phyloP scores from a whole-genome alignment of 2,888 invertebrate genomes.

The Yponomeuta malinellus region DNA sequence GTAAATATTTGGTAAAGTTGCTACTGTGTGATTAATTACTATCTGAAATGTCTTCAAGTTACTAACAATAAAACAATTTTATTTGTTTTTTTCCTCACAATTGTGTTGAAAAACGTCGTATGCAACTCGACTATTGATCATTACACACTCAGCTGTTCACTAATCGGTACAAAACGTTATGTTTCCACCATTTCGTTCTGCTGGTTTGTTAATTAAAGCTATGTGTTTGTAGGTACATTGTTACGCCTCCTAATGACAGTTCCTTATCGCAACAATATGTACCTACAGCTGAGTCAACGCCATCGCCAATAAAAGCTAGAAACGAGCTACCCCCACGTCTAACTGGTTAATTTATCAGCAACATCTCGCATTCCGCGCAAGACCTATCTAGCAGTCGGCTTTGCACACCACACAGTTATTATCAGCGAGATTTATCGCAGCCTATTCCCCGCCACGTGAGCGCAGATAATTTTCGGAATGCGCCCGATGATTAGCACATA shows the following conservation, averaged over 20 bases:
- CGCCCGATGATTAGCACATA: not conserved
- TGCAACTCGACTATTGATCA: too few relatives aligned
- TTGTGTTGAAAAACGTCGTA: too few relatives aligned
- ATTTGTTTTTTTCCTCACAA: too few relatives aligned
- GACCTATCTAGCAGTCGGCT: slow-evolving; percentile 40
- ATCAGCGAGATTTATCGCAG: slow-evolving; percentile 48
- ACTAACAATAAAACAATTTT: too few relatives aligned
- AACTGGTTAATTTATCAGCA: slow-evolving; percentile 39
- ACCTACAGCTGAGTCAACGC: not conserved
- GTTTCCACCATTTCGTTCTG: too few relatives aligned
- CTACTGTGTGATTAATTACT: too few relatives aligned
- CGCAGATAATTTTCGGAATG: slow-evolving; percentile 2
- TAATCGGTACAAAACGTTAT: too few relatives aligned
- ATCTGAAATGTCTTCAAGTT: too few relatives aligned
- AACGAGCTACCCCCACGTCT: slow-evolving; percentile 18
- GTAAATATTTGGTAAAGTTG: too few relatives aligned
- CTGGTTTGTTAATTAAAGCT: too few relatives aligned
- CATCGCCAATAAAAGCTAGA: not conserved
- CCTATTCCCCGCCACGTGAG: slow-evolving; percentile 14
- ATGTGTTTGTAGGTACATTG: too few relatives aligned
- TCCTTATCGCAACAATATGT: not conserved
- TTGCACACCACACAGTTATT: slow-evolving; percentile 30
- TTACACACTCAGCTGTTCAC: too few relatives aligned
- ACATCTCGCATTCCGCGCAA: slow-evolving; percentile 40
- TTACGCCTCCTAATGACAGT: not conserved